phyloP scores from a whole-genome alignment of 2,113 vertebrate genomes.

The Mobula birostris region DNA sequence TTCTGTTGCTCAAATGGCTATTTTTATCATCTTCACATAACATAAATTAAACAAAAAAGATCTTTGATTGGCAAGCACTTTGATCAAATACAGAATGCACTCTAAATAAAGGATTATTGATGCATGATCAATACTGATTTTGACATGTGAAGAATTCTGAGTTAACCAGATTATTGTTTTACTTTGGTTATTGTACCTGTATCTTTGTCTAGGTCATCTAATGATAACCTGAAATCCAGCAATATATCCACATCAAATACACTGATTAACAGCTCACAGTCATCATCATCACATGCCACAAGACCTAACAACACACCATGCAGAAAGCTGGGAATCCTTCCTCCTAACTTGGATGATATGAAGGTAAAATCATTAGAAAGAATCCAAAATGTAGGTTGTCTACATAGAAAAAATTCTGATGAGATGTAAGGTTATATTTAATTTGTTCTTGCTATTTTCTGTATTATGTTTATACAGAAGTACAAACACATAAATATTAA shows the following conservation, averaged over 20 bases:
- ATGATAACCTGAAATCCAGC: constrained; percentile 67
- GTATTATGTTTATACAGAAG: background rate
- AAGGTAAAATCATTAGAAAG: constrained; percentile 64
- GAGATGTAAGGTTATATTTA: background rate
- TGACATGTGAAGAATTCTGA: background rate
- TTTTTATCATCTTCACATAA: background rate
- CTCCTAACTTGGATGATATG: constrained; percentile 88
- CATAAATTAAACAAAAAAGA: background rate
- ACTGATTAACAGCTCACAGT: constrained; percentile 54
- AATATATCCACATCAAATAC: constrained; percentile 49
- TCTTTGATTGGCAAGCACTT: background rate
- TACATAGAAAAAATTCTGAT: background rate
- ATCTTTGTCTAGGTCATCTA: constrained; percentile 60
- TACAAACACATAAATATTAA: background rate
- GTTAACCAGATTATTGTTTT: constrained; percentile 3
- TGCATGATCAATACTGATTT: background rate
- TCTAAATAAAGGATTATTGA: background rate
- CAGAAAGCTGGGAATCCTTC: constrained; percentile 78
- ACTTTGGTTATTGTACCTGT: background rate
- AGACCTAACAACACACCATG: constrained; percentile 56
- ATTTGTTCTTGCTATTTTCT: background rate
- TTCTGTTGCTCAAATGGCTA: background rate
- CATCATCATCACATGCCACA: constrained; percentile 57
- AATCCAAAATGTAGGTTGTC: background rate
- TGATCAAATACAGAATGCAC: background rate